Base-by-base conservation (phyloP, 2,113 vertebrate genomes). In the Ammospiza nelsoni region DNA sequence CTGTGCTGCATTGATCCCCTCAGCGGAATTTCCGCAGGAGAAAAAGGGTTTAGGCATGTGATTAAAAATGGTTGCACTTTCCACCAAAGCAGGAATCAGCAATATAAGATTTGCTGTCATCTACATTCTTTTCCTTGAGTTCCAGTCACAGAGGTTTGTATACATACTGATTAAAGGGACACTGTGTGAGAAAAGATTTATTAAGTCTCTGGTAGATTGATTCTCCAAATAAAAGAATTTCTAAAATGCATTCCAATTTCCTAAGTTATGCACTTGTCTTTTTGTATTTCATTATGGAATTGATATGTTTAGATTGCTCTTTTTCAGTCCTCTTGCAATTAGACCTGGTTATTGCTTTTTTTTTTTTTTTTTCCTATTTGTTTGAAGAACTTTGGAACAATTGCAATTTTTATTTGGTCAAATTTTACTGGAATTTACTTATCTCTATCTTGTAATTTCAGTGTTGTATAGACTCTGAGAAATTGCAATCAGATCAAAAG, bases 331-430 rank as follows among this genome's bases (percentile, higher is more conserved):
- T 58, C 49, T 59, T 88, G 25, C 9, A 78, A 22, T 46, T 79
- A 75, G 15, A 74, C 12, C 5, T 44, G 10, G 1, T 49, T 76
- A 12, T 29, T 9, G 1, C 7, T 22, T 24, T 6, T 41, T 55
- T 25, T 55, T 21, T 44, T 22, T 20, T 6, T 1, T 0, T 37
- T 37, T 37, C 37, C 1, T 51, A 4, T 55, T 48, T 77, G 5
- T 54, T 78, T 62, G 27, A 41, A 54, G 25, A 68, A 39, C 7
- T 37, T 72, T 75, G 8, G 9, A 55, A 39, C 21, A 57, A 24
- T 5, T 76, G 25, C 13, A 29, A 6, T 35, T 33, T 89, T 27
- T 62, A 58, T 66, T 71, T 15, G 14, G 10, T 77, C 24, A 62
- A 79, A 33, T 59, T 87, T 59, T 15, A 24, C 16, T 61, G 39